Conservation (phyloP, 2,113 vertebrate genomes). For the Pan paniscus region DNA sequence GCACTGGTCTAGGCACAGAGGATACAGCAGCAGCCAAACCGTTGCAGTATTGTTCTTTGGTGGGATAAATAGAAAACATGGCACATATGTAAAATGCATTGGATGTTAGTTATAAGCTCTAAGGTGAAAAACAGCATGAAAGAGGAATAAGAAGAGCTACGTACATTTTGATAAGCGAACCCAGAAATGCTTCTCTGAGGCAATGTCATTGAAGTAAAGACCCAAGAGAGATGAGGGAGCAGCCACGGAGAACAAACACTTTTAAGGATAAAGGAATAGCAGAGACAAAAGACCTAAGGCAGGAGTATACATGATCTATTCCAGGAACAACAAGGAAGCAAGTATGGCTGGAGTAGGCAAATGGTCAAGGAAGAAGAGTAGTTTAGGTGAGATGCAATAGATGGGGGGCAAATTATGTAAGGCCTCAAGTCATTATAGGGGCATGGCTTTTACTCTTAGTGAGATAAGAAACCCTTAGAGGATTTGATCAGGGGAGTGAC, state of each 20-base stretch:
- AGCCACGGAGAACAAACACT: not conserved
- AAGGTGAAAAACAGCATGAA: not conserved
- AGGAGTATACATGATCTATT: not conserved
- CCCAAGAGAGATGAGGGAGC: not conserved
- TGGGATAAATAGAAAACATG: not conserved
- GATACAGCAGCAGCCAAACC: not conserved
- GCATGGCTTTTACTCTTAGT: not conserved
- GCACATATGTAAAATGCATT: not conserved
- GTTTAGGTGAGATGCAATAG: not conserved
- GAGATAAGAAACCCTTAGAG: not conserved
- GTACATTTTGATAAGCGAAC: not conserved
- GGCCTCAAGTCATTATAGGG: not conserved
- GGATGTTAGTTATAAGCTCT: not conserved
- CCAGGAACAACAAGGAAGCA: not conserved
- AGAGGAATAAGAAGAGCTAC: not conserved
- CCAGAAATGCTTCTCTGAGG: not conserved
- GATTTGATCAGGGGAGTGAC: not conserved
- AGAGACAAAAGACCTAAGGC: not conserved
- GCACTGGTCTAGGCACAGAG: not conserved
- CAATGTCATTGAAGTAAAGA: not conserved
- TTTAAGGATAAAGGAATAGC: not conserved
- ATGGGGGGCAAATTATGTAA: not conserved
- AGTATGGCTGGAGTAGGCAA: not conserved
- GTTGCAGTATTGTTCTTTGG: not conserved
- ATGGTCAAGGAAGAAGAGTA: not conserved